Conservation (phyloP, 1,140 invertebrate species). For the Papilio dardanus region DNA sequence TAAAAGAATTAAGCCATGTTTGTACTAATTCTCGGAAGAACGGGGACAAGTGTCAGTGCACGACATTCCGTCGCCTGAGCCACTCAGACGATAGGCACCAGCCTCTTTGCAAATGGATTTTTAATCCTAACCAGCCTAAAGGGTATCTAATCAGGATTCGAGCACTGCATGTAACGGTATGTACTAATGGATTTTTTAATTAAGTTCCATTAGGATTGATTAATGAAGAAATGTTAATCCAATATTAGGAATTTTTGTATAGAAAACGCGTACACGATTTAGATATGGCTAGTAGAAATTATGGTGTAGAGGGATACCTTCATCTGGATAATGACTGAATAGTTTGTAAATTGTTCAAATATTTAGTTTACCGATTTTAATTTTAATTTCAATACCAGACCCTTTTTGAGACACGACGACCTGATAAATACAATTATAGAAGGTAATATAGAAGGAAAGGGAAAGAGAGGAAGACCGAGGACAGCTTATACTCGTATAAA, state of each 20-base stretch:
- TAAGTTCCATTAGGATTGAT: neutral
- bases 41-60: slow-evolving; percentile 67
- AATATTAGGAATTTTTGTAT: neutral
- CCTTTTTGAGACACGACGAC: too few species aligned
- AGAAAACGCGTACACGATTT: neutral
- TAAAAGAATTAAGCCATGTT: slow-evolving; percentile 77
- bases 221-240: neutral
- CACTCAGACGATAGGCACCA: slow-evolving; percentile 41
- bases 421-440: too few species aligned
- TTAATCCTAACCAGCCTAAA: slow-evolving; percentile 5
- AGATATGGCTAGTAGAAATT: neutral
- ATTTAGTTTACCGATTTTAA: too few species aligned
- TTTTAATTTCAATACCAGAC: too few species aligned
- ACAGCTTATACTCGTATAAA: too few species aligned
- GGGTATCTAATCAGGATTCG: slow-evolving; percentile 8
- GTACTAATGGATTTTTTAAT: slow-evolving; percentile 11
- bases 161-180: neutral
- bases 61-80: slow-evolving; percentile 63
- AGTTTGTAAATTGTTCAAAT: too few species aligned
- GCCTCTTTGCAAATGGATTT: slow-evolving; percentile 13
- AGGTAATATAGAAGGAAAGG: too few species aligned
- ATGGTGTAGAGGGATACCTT: too few species aligned
- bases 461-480: too few species aligned
- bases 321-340: too few species aligned
- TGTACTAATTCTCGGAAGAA: slow-evolving; percentile 69